Evolutionary conservation across 2,797 vertebrate genomes (phyloP).

Genomic region (Xenops minutus): DNA sequence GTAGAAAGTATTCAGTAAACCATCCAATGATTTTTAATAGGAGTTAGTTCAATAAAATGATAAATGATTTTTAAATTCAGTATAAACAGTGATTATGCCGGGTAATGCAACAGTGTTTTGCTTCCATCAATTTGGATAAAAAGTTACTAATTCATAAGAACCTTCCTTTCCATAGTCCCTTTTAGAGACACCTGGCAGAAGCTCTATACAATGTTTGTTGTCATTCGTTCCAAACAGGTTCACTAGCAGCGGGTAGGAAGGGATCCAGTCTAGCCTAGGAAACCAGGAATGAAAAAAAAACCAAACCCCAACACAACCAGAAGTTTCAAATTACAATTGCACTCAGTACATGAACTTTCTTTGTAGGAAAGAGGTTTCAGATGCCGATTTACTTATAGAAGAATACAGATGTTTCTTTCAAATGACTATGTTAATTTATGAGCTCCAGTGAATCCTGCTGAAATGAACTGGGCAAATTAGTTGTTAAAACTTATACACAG

Average conservation of each 20-base stretch:
- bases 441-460: background rate
- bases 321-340: slow-evolving; percentile 25
- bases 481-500: background rate
- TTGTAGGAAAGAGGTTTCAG: background rate
- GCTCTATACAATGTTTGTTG: background rate
- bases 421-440: background rate
- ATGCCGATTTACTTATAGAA: slow-evolving; percentile 8
- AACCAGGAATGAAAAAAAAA: background rate
- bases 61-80: background rate
- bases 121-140: background rate
- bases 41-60: background rate
- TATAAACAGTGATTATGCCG: background rate
- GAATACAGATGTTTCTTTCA: background rate
- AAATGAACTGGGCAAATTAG: background rate
- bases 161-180: background rate
- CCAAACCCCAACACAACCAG: background rate
- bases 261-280: background rate
- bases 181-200: slow-evolving; percentile 18
- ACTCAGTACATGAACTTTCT: background rate
- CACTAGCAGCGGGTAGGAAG: background rate
- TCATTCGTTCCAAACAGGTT: background rate
- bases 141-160: background rate
- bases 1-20: background rate
- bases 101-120: background rate
- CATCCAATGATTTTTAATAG: background rate